Evolutionary conservation across 2,797 vertebrate genomes (phyloP).

Genomic region (Alouatta caraya): DNA sequence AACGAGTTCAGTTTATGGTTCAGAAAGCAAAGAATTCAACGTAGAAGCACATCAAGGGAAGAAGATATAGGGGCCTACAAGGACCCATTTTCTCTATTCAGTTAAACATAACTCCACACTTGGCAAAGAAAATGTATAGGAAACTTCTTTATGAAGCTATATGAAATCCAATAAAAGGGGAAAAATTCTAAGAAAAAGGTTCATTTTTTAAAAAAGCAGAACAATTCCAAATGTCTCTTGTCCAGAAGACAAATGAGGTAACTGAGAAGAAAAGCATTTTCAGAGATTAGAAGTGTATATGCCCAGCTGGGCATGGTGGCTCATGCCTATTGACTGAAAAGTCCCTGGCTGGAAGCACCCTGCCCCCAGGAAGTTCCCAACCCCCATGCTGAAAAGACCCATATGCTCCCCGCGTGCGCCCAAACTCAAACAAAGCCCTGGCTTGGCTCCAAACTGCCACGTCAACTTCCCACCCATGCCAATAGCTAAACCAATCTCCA

Average conservation of each 20-base stretch:
- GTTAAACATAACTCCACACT: conserved; percentile 87
- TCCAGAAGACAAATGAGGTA: conserved; percentile 91
- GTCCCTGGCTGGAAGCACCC: no score
- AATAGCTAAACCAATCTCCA: no score
- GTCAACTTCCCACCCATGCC: no score
- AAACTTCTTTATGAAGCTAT: conserved; percentile 89
- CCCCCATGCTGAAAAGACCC: no score
- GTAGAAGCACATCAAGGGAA: conserved; percentile 90
- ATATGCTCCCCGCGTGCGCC: no score
- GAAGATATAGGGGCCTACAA: conserved; percentile 90
- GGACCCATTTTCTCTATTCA: conserved; percentile 91
- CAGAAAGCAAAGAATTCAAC: conserved; percentile 92
- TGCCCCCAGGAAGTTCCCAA: no score
- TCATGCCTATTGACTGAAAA: no score
- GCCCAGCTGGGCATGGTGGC: no score
- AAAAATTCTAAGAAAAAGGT: conserved; percentile 85
- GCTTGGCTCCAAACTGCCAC: no score
- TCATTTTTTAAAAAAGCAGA: conserved; percentile 86
- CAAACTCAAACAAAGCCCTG: no score
- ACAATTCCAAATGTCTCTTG: conserved; percentile 91
- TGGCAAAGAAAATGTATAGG: conserved; percentile 88
- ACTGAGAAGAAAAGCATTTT: conserved; percentile 92
- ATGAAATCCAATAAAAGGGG: conserved; percentile 89
- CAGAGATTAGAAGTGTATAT: conserved; percentile 86
- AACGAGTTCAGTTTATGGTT: conserved; percentile 89